phyloP scores from a whole-genome alignment of 2,113 vertebrate genomes.

The Egretta garzetta region DNA sequence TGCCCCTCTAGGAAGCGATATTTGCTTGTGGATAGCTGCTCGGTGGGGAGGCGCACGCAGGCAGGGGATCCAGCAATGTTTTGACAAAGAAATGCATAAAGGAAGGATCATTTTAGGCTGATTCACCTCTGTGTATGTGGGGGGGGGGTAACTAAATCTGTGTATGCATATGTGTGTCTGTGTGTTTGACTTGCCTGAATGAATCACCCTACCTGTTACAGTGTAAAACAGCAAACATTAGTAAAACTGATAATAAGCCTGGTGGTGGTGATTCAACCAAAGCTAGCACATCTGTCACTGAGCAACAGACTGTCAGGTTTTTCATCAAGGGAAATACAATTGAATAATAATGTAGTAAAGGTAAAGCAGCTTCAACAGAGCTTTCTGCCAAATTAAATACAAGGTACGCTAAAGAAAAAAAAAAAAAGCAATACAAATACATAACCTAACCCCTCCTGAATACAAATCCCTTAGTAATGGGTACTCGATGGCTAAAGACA shows the following conservation, averaged over 20 bases:
- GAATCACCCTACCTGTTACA: constrained; percentile 73
- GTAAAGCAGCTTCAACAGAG: constrained; percentile 59
- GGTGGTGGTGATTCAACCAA: constrained; percentile 77
- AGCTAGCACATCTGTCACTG: constrained; percentile 78
- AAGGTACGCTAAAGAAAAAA: constrained; percentile 20
- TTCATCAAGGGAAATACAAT: constrained; percentile 72
- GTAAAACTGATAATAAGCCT: constrained; percentile 77
- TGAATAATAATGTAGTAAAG: constrained; percentile 73
- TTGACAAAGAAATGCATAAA: neutral
- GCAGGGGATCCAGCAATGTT: neutral
- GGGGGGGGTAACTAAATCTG: neutral
- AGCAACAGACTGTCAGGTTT: constrained; percentile 72
- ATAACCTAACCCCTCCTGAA: constrained; percentile 19
- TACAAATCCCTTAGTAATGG: constrained; percentile 3
- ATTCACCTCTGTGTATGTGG: neutral
- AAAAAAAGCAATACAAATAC: neutral
- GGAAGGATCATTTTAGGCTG: neutral
- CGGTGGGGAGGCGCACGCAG: neutral
- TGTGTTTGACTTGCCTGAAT: constrained; percentile 52
- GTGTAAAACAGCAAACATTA: constrained; percentile 78
- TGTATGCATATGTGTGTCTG: neutral
- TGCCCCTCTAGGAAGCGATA: neutral
- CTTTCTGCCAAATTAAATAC: constrained; percentile 68
- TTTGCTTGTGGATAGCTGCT: neutral
- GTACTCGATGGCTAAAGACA: neutral